Evolutionary conservation across 1,140 invertebrate genomes (phyloP).

Genomic region (Brachionus manjavacas): DNA sequence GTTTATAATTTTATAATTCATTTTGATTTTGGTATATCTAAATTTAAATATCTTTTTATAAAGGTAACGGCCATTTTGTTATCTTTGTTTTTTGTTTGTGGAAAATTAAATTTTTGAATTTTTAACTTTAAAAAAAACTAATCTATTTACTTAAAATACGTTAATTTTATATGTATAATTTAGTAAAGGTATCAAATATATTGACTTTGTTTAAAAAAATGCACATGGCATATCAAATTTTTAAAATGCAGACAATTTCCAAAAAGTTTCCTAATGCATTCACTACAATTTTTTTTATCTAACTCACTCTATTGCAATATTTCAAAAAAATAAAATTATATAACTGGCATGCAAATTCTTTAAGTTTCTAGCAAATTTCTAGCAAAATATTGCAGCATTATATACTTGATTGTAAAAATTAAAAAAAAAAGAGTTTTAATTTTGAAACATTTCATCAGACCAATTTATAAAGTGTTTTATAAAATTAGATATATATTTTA

Average conservation of each 20-base stretch:
- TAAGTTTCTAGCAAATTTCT: neutral
- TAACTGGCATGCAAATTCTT: constrained; percentile 6
- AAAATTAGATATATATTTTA: neutral
- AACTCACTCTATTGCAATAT: constrained; percentile 3
- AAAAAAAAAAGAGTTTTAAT: neutral
- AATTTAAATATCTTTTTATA: neutral
- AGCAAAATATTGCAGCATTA: constrained; percentile 23
- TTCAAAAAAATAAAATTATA: neutral
- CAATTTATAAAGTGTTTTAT: neutral
- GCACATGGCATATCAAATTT: neutral
- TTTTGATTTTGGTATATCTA: too few species aligned
- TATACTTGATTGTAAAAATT: neutral
- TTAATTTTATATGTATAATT: neutral
- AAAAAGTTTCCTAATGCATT: neutral
- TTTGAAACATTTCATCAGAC: constrained; percentile 38
- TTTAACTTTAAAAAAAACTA: neutral
- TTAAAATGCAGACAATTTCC: neutral
- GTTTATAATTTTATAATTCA: too few species aligned
- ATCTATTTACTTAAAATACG: neutral
- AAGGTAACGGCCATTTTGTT: neutral
- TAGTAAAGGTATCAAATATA: neutral
- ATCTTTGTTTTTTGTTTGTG: neutral
- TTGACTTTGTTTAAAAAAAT: neutral
- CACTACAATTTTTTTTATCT: neutral
- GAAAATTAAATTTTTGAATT: neutral